Evolutionary conservation across 2,113 vertebrate genomes (phyloP), one percentile per base, ranked within the genome.

Genomic region (Coptodon bakossiorum): DNA sequence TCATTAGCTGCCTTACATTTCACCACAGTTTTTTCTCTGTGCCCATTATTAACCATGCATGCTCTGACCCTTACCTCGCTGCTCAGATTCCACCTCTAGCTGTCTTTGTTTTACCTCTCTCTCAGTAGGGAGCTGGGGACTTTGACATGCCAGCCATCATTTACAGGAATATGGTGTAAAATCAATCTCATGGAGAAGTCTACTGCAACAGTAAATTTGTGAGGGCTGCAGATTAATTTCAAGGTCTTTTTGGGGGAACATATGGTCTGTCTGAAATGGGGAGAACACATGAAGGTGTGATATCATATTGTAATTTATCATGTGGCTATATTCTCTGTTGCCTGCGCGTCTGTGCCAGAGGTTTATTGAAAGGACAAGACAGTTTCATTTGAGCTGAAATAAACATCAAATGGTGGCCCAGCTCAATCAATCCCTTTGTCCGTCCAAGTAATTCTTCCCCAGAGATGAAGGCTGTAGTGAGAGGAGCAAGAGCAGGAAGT

Each of bases 181-280:
- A 96, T 96, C 89, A 89, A 96, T 95, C 93, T 96, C 94, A 91
- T 40, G 48, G 87, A 91, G 82, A 89, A 90, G 79, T 88, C 78
- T 82, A 73, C 89, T 84, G 83, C 91, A 83, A 86, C 82, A 88
- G 90, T 94, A 92, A 93, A 95, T 95, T 95, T 92, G 48, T 87
- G 85, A 86, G 85, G 91, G 82, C 82, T 38, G 85, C 83, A 93
- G 94, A 95, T 96, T 94, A 92, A 96, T 96, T 96, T 91, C 90
- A 90, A 93, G 90, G 88, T 92, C 90, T 89, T 93, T 94, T 91
- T 85, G 87, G 50, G 13, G 52, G 88, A 92, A 91, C 85, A 85
- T 80, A 81, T 86, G 81, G 86, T 83, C 89, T 85, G 81, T 91
- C 83, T 87, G 85, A 92, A 90, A 85, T 79, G 50, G 86, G 34